Evolutionary conservation across 2,888 invertebrate species (phyloP).

Genomic region (Eupithecia subfuscata): DNA sequence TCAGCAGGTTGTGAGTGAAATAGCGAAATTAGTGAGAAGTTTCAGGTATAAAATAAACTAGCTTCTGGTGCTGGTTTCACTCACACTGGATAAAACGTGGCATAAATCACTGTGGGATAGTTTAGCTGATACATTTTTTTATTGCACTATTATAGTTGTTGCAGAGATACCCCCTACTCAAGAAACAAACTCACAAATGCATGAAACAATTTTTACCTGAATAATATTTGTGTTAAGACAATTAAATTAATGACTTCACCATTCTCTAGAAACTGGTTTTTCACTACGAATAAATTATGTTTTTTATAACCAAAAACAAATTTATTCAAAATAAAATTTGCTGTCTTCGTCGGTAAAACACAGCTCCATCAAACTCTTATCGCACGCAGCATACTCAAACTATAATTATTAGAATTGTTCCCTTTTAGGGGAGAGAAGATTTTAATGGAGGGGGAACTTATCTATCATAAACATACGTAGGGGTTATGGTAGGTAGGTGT

Average conservation of each 20-base stretch:
- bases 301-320: not conserved
- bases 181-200: not conserved
- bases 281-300: no score
- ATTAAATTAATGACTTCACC: no score
- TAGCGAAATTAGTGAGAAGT: not conserved
- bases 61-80: no score
- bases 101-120: not conserved
- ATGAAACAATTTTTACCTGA: not conserved
- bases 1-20: not conserved
- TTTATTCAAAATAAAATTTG: not conserved
- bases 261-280: no score
- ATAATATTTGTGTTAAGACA: no score
- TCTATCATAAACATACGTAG: constrained; percentile 33
- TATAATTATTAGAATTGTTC: constrained; percentile 55
- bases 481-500: not conserved
- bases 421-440: constrained; percentile 14
- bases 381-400: constrained; percentile 39
- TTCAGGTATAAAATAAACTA: not conserved
- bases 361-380: constrained; percentile 34
- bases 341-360: constrained; percentile 9
- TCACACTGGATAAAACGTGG: not conserved
- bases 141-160: not conserved
- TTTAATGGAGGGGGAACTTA: constrained; percentile 32
- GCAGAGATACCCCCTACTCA: not conserved
- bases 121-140: not conserved